These are phyloP conservation scores for Drosophila aff. DNA, from an alignment of 1,140 invertebrate species.

Conservation along the genomic window DNA sequence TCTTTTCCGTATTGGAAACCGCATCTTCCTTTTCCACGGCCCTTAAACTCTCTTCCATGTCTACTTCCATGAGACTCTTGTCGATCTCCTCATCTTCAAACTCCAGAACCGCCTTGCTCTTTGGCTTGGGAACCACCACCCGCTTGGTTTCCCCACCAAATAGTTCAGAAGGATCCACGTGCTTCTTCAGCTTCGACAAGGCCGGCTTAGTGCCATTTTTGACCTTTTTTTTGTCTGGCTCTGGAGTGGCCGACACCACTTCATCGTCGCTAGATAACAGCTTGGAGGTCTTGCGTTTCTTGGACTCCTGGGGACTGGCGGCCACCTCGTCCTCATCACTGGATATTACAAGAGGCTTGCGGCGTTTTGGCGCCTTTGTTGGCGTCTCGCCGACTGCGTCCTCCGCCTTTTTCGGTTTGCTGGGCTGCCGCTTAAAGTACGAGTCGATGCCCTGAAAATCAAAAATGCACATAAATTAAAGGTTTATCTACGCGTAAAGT, in stretches of 20 bases:
- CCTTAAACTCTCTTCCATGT: slow-evolving; percentile 49
- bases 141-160: slow-evolving; percentile 80
- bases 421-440: slow-evolving; percentile 63
- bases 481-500: not conserved
- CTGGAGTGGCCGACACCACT: slow-evolving; percentile 15
- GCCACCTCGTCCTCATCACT: slow-evolving; percentile 75
- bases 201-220: slow-evolving; percentile 60
- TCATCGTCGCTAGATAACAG: slow-evolving; percentile 21
- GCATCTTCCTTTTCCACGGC: not conserved
- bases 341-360: slow-evolving; percentile 72
- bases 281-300: slow-evolving; percentile 30
- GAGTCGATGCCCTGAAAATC: slow-evolving; percentile 58
- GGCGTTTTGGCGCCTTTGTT: slow-evolving; percentile 64
- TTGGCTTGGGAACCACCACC: slow-evolving; percentile 62
- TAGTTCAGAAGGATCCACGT: slow-evolving; percentile 63
- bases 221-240: slow-evolving; percentile 11
- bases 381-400: slow-evolving; percentile 43
- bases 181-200: slow-evolving; percentile 64
- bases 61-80: slow-evolving; percentile 73
- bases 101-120: slow-evolving; percentile 54
- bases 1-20: not conserved
- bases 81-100: slow-evolving; percentile 73
- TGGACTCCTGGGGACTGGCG: slow-evolving; percentile 51
- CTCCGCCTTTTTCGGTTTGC: slow-evolving; percentile 44
- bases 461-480: not conserved